Evolutionary conservation across 2,888 invertebrate genomes (phyloP), one percentile per base, ranked within the genome.

Genomic region (Pachycephus smyrnensis): DNA sequence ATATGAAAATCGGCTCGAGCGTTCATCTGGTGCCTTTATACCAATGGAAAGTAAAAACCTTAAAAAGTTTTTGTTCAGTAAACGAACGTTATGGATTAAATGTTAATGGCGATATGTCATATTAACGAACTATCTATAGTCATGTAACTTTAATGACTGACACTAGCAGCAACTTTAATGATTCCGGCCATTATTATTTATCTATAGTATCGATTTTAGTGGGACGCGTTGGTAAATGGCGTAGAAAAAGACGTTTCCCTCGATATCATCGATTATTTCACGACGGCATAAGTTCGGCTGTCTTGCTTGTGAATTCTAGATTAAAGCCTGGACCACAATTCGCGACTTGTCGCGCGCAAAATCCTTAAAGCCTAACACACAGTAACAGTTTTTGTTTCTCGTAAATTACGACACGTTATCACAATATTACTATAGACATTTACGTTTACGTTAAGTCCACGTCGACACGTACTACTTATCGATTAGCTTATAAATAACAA

Each of bases 271-370:
- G 55, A 55, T 55, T 23, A 55, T 55, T 23, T 55, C 55, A 55
- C 55, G 55, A 55, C 55, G 55, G 55, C 55, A 9, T 55, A 23
- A 55, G 55, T 55, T 23, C 23, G 55, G 55, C 55, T 55, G 23
- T 55, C 55, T 55, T 23, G 55, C 55, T 55, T 23, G 23, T 55
- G 55, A 55, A 55, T 75, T 81, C 82, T 86, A 86, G 84, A 69
- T 88, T 87, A 87, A 88, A 89, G 87, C 88, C 89, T 86, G 86
- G 86, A 89, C 88, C 89, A 88, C 85, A 85, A 83, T 85, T 86
- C 83, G 83, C 86, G 84, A 82, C 77, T 80, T 68, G 80, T 80
- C 83, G 86, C 87, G 81, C 83, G 79, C 80, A 80, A 81, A 82
- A 33, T 37, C 23, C 35, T 55, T 73, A 15, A 15, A 69, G 69